These are phyloP conservation scores for Notospermus geniculatus DNA, from an alignment of 1,140 invertebrate species.

Conservation along the genomic window DNA sequence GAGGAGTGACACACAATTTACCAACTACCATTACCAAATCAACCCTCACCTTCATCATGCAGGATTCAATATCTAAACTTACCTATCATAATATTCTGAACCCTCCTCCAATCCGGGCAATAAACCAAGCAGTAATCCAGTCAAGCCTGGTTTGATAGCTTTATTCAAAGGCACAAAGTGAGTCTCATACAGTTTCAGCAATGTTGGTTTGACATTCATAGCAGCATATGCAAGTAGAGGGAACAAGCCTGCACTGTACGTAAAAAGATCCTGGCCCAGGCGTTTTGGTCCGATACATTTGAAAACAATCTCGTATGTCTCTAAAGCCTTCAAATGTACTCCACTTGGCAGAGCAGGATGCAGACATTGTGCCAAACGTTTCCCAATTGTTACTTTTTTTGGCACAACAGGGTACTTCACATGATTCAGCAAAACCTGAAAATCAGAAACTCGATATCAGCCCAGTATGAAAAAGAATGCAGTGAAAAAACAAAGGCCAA, in stretches of 20 bases:
- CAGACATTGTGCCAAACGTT: slow-evolving; percentile 91
- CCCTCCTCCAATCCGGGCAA: slow-evolving; percentile 87
- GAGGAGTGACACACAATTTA: no score
- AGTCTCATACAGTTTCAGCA: slow-evolving; percentile 86
- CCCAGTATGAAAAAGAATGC: no score
- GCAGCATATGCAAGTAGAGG: slow-evolving; percentile 85
- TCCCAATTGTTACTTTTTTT: slow-evolving; percentile 84
- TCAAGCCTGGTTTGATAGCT: slow-evolving; percentile 76
- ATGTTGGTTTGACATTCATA: slow-evolving; percentile 76
- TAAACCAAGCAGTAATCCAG: slow-evolving; percentile 84
- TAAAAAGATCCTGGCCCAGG: slow-evolving; percentile 80
- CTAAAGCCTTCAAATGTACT: slow-evolving; percentile 89
- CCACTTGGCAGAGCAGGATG: slow-evolving; percentile 86
- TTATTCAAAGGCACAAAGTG: slow-evolving; percentile 85
- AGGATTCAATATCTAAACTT: no score
- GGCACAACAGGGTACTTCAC: slow-evolving; percentile 86
- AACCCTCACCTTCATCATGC: no score
- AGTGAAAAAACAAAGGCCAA: no score
- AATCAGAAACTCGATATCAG: no score
- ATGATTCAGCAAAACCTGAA: slow-evolving; percentile 70
- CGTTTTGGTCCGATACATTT: slow-evolving; percentile 83
- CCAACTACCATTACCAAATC: no score
- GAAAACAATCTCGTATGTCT: slow-evolving; percentile 92
- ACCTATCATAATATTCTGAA: slow-evolving; percentile 85
- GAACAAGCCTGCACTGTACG: slow-evolving; percentile 81